Evolutionary conservation across 2,888 invertebrate species (phyloP).

Genomic region (Anagyrus pseudococci): DNA sequence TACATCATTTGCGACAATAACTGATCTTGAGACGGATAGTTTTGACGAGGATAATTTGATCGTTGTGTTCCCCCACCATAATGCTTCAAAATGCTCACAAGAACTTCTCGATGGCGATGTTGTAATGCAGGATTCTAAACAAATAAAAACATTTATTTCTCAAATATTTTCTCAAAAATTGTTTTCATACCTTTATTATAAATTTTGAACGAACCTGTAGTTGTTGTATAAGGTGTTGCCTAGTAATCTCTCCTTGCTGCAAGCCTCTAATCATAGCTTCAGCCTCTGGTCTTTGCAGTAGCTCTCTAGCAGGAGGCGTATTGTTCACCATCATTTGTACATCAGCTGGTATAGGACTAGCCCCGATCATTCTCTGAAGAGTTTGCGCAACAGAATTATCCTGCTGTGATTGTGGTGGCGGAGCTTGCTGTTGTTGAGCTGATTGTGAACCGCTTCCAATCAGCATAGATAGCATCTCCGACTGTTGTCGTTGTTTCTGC

Average conservation of each 20-base stretch:
- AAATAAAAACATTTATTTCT: constrained; percentile 15
- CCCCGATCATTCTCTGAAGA: constrained; percentile 66
- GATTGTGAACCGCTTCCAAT: constrained; percentile 61
- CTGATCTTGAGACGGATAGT: constrained; percentile 59
- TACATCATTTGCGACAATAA: constrained; percentile 62
- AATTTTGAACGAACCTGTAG: constrained; percentile 64
- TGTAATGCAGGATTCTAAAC: constrained; percentile 73
- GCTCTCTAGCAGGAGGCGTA: constrained; percentile 67
- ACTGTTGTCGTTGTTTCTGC: constrained; percentile 56
- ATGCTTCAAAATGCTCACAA: constrained; percentile 72
- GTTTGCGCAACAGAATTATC: background rate
- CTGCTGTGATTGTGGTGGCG: background rate
- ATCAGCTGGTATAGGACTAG: constrained; percentile 61
- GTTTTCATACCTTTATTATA: background rate
- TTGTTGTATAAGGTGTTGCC: constrained; percentile 78
- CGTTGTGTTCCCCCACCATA: constrained; percentile 60
- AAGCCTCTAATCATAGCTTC: constrained; percentile 80
- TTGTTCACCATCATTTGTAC: constrained; percentile 63
- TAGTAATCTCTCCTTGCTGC: constrained; percentile 79
- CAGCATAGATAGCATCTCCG: constrained; percentile 66
- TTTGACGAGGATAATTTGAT: constrained; percentile 59
- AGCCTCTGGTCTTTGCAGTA: constrained; percentile 77
- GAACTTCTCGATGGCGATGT: constrained; percentile 75
- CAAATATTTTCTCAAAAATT: background rate
- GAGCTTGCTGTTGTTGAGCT: constrained; percentile 19